These are phyloP conservation scores for Burhinus bistriatus DNA, from an alignment of 2,113 vertebrate species.

Conservation along the genomic window DNA sequence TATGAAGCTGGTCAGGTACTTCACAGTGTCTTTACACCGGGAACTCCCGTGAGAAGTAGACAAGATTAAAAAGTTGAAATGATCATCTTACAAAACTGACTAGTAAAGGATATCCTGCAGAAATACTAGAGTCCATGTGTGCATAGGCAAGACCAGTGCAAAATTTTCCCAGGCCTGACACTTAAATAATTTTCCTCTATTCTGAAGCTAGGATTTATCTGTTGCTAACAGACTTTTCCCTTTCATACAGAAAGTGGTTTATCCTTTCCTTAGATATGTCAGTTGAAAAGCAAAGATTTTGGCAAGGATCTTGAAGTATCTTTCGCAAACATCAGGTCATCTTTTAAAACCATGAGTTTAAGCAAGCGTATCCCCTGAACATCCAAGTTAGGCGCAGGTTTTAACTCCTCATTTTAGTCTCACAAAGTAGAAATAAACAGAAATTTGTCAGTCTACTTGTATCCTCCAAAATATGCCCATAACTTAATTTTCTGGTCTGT, in stretches of 20 bases:
- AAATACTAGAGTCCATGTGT: background rate
- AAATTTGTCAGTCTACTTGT: background rate
- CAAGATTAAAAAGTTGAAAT: background rate
- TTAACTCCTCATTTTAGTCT: background rate
- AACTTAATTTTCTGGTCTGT: background rate
- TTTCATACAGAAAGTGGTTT: background rate
- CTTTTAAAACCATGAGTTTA: background rate
- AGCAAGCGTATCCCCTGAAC: fast-evolving
- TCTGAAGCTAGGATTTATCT: background rate
- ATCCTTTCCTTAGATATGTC: background rate
- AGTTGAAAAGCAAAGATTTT: background rate
- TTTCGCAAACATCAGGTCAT: background rate
- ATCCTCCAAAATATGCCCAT: background rate
- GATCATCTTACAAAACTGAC: background rate
- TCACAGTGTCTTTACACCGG: background rate
- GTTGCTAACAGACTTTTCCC: background rate
- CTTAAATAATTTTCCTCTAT: background rate
- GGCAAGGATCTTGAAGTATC: background rate
- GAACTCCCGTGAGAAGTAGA: background rate
- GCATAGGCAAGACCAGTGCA: background rate
- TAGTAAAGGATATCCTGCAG: fast-evolving
- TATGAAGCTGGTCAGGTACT: background rate
- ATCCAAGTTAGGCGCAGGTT: background rate
- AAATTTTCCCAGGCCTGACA: background rate
- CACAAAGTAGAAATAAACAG: background rate